Evolutionary conservation across 2,888 invertebrate genomes (phyloP).

Genomic region (Sesia bembeciformis): DNA sequence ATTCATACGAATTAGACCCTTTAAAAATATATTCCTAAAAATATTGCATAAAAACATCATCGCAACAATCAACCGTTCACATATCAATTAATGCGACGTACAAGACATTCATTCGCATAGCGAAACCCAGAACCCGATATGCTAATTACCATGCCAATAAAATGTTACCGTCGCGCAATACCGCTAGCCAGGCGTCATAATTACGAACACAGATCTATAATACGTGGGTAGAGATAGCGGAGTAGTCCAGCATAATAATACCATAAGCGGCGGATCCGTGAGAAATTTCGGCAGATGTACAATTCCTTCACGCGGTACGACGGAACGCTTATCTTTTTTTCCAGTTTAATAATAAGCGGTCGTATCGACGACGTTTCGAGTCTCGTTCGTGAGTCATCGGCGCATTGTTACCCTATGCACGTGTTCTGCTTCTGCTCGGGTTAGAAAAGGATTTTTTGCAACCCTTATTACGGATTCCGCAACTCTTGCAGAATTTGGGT

Average conservation of each 20-base stretch:
- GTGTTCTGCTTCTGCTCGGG: slow-evolving; percentile 52
- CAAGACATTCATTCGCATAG: slow-evolving; percentile 13
- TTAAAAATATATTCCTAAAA: too few species aligned
- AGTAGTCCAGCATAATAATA: slow-evolving; percentile 63
- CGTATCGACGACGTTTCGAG: slow-evolving; percentile 47
- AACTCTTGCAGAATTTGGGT: slow-evolving; percentile 73
- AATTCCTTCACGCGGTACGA: slow-evolving; percentile 68
- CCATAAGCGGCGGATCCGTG: slow-evolving; percentile 59
- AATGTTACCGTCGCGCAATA: slow-evolving; percentile 42
- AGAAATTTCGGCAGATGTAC: slow-evolving; percentile 76
- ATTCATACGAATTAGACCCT: too few species aligned
- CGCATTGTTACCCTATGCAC: slow-evolving; percentile 62
- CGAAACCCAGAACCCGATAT: slow-evolving; percentile 46
- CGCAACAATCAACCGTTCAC: slow-evolving; percentile 7
- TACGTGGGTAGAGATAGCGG: slow-evolving; percentile 48
- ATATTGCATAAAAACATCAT: not conserved
- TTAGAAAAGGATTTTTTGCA: slow-evolving; percentile 70
- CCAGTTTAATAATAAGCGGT: slow-evolving; percentile 60
- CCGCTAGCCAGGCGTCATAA: slow-evolving; percentile 67
- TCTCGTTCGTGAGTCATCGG: slow-evolving; percentile 60
- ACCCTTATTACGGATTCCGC: slow-evolving; percentile 70
- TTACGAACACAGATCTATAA: slow-evolving; percentile 49
- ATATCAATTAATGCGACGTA: slow-evolving; percentile 7
- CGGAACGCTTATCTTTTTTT: slow-evolving; percentile 66
- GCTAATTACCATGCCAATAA: slow-evolving; percentile 51